Evolutionary conservation across 2,797 vertebrate species (phyloP).

Genomic region (Enteromius trimaculatus): DNA sequence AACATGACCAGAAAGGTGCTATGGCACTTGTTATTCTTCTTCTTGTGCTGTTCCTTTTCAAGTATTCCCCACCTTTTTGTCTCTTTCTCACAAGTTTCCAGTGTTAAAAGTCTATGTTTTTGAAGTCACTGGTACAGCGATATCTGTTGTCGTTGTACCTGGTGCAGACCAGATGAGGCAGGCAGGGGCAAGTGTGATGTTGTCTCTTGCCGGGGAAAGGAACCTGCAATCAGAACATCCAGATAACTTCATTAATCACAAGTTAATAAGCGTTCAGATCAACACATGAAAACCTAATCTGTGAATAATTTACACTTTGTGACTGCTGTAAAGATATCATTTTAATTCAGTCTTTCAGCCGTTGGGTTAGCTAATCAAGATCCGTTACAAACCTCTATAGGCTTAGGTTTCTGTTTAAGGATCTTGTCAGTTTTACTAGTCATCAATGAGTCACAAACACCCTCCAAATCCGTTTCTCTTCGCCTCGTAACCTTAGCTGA

Average conservation of each 20-base stretch:
- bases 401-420: background rate
- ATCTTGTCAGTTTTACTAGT: slow-evolving; percentile 23
- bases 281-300: background rate
- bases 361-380: background rate
- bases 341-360: background rate
- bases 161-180: slow-evolving; percentile 82
- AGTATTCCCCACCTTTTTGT: slow-evolving; percentile 47
- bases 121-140: slow-evolving; percentile 85
- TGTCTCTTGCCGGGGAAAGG: slow-evolving; percentile 86
- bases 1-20: slow-evolving; percentile 42
- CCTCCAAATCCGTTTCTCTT: slow-evolving; percentile 9
- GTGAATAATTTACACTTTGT: background rate
- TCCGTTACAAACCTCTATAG: background rate
- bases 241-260: background rate
- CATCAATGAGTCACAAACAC: slow-evolving; percentile 23
- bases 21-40: slow-evolving; percentile 37
- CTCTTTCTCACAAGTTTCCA: slow-evolving; percentile 20
- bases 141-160: slow-evolving; percentile 78
- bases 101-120: slow-evolving; percentile 83
- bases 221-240: slow-evolving; percentile 71
- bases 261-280: background rate
- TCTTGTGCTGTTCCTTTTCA: slow-evolving; percentile 51
- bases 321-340: background rate
- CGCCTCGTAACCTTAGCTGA: slow-evolving; percentile 24
- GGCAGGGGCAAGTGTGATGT: slow-evolving; percentile 89